A percentile compares a stretch with the other conserved stretches of the same genome.
phyloP scores from a whole-genome alignment of 2,888 invertebrate genomes.

The Odontothrips loti region DNA sequence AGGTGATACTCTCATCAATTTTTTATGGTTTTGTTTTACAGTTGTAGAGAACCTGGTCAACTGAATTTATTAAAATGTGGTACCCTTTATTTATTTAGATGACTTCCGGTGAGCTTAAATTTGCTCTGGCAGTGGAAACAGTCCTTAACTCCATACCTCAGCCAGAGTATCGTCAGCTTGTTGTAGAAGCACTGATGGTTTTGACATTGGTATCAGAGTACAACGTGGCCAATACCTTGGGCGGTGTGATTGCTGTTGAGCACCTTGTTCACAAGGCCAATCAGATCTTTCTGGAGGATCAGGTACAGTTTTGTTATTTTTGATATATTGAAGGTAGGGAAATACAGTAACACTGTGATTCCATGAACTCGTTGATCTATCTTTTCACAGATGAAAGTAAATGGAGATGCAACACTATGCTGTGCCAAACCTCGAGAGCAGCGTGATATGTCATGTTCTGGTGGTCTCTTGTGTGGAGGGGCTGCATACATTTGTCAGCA shows the following conservation, averaged over 20 bases:
- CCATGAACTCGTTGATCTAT: background rate
- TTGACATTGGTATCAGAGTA: slow-evolving; percentile 85
- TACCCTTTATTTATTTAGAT: slow-evolving; percentile 54
- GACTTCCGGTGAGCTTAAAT: slow-evolving; percentile 97
- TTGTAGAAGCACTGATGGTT: slow-evolving; percentile 97
- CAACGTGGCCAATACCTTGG: slow-evolving; percentile 70
- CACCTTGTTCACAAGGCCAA: slow-evolving; percentile 91
- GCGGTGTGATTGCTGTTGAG: slow-evolving; percentile 82
- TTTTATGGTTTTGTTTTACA: no score
- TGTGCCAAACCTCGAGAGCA: slow-evolving; percentile 74
- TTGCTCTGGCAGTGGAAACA: slow-evolving; percentile 94
- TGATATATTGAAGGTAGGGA: slow-evolving; percentile 9
- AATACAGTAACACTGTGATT: slow-evolving; percentile 20
- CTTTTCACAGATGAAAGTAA: slow-evolving; percentile 67
- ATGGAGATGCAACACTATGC: slow-evolving; percentile 90
- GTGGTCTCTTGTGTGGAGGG: slow-evolving; percentile 77
- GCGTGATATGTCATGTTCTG: slow-evolving; percentile 55
- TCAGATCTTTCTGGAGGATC: slow-evolving; percentile 90
- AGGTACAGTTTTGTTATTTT: slow-evolving; percentile 59
- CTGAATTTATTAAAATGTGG: background rate
- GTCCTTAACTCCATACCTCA: slow-evolving; percentile 95
- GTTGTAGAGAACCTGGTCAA: no score
- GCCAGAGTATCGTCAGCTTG: slow-evolving; percentile 94
- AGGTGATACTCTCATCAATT: slow-evolving; percentile 36
- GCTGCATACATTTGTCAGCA: slow-evolving; percentile 95